Conservation (phyloP, 1,140 invertebrate species). For the Odontomachus brunneus region DNA sequence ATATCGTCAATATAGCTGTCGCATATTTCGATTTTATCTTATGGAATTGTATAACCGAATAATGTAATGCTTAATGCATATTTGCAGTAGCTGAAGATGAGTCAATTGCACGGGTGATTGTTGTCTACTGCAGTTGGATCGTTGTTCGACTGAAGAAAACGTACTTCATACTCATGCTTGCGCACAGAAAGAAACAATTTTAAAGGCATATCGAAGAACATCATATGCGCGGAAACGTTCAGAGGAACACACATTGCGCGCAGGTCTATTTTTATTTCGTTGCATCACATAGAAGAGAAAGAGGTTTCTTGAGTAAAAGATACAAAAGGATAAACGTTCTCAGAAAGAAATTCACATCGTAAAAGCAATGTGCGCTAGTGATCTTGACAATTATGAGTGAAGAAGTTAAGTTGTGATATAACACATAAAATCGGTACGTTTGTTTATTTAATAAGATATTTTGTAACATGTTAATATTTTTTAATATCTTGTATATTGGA, state of each 20-base stretch:
- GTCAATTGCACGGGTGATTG: neutral
- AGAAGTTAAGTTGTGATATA: too few relatives aligned
- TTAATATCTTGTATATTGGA: neutral
- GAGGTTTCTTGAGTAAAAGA: neutral
- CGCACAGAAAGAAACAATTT: neutral
- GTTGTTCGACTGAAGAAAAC: neutral
- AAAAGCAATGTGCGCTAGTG: neutral
- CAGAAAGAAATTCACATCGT: neutral
- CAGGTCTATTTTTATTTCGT: conserved; percentile 9
- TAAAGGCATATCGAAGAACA: conserved; percentile 9
- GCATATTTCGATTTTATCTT: too few relatives aligned
- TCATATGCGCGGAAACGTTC: neutral
- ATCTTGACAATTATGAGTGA: too few relatives aligned
- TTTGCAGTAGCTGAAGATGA: neutral
- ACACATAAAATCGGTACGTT: neutral
- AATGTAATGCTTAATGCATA: neutral
- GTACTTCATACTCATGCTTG: neutral
- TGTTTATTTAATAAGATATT: conserved; percentile 1
- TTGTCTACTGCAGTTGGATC: neutral
- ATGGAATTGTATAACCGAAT: too few relatives aligned
- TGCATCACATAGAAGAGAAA: neutral
- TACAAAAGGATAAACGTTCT: neutral
- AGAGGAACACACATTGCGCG: neutral
- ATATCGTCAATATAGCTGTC: too few relatives aligned
- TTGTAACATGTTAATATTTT: neutral